These are phyloP conservation scores for Aythya fuligula DNA, from an alignment of 2,797 vertebrate genomes.

Conservation along the genomic window DNA sequence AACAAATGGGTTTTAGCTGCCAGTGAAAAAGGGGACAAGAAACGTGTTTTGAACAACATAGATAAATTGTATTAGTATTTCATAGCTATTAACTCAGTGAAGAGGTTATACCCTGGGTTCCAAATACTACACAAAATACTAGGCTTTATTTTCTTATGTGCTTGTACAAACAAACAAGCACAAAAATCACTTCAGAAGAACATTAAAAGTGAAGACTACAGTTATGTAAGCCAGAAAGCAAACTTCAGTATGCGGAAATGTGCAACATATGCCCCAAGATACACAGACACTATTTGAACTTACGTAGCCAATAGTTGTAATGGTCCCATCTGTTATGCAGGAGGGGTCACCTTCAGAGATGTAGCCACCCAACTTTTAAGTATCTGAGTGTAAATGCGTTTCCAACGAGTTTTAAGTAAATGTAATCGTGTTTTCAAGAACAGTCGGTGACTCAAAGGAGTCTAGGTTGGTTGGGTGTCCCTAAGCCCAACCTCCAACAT, in stretches of 20 bases:
- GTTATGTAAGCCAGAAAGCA: not conserved
- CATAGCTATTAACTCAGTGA: not conserved
- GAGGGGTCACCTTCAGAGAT: not conserved
- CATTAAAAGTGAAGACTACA: not conserved
- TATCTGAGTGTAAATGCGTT: not conserved
- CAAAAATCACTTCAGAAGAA: not conserved
- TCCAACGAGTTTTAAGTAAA: not conserved
- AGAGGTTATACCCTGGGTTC: not conserved
- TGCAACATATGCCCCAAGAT: rapidly evolving
- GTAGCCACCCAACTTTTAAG: not conserved
- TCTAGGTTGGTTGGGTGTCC: too few relatives aligned
- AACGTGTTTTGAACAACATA: not conserved
- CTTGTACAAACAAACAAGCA: not conserved
- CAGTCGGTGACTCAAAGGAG: not conserved
- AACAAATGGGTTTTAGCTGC: not conserved
- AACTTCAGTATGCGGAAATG: not conserved
- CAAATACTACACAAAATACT: not conserved
- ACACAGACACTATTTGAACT: not conserved
- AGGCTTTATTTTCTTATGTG: not conserved
- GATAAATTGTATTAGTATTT: too few relatives aligned
- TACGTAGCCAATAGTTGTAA: not conserved
- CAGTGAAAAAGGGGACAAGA: not conserved
- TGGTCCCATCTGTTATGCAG: not conserved
- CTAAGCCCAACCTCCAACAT: not conserved
- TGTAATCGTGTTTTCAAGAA: not conserved